phyloP scores from a whole-genome alignment of 2,888 invertebrate genomes.

The Hirtodrosophila confusa region DNA sequence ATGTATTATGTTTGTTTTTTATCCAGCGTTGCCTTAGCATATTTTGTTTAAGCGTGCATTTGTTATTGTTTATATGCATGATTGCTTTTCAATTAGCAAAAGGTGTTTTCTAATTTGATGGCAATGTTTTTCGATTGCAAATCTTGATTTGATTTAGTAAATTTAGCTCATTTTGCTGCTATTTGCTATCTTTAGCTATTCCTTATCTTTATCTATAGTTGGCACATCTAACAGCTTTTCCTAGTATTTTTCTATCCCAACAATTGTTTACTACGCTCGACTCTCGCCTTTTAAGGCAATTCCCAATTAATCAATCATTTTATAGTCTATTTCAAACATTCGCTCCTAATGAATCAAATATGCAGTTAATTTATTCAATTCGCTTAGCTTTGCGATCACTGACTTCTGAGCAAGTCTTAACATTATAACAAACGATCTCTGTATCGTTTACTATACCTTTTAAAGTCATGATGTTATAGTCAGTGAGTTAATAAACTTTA shows the following conservation, averaged over 20 bases:
- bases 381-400: conserved; percentile 30
- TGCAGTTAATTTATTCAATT: conserved; percentile 42
- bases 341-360: conserved; percentile 16
- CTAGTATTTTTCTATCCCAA: conserved; percentile 1
- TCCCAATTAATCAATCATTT: conserved; percentile 57
- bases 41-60: conserved; percentile 47
- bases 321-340: conserved; percentile 30
- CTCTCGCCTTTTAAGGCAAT: conserved; percentile 40
- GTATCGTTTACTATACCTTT: conserved; percentile 41
- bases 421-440: conserved; percentile 22
- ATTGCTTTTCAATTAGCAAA: conserved; percentile 62
- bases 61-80: conserved; percentile 55
- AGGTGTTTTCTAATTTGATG: conserved; percentile 58
- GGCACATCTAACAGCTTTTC: background rate
- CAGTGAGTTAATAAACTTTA: conserved; percentile 32
- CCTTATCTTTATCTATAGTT: too few relatives aligned
- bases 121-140: background rate
- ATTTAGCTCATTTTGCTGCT: too few relatives aligned
- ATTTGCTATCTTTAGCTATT: background rate
- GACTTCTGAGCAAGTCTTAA: conserved; percentile 28
- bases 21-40: conserved; percentile 8
- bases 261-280: conserved; percentile 14
- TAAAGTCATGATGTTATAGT: conserved; percentile 29
- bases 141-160: too few relatives aligned
- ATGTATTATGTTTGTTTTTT: conserved; percentile 34